Percentiles rank a stretch among this genome's conserved stretches.
Evolutionary conservation across 2,888 invertebrate species (phyloP).

Genomic region (Charanyca ferruginea): DNA sequence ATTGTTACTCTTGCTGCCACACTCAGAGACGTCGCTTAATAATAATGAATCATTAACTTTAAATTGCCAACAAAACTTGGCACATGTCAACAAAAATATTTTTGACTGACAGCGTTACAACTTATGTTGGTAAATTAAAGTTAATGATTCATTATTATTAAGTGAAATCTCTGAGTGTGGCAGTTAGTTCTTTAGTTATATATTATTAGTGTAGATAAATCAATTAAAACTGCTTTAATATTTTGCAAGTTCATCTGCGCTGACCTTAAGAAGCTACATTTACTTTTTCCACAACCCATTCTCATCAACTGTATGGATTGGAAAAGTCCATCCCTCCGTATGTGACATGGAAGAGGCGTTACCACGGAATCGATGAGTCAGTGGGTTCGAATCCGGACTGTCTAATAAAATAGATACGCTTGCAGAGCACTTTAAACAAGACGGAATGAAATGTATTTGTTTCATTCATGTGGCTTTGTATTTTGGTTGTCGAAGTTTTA

Average conservation of each 20-base stretch:
- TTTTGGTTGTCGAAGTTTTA: constrained; percentile 1
- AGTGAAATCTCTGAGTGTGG: too few species aligned
- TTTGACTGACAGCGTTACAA: too few species aligned
- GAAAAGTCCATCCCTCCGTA: constrained; percentile 58
- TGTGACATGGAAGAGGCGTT: constrained; percentile 70
- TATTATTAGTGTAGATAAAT: too few species aligned
- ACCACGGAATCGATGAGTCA: constrained; percentile 69
- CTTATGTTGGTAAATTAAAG: too few species aligned
- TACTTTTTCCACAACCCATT: constrained; percentile 54
- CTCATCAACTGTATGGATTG: constrained; percentile 59
- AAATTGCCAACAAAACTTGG: too few species aligned
- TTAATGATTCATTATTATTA: too few species aligned
- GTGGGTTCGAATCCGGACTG: constrained; percentile 67
- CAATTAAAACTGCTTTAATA: neutral
- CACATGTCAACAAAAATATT: too few species aligned
- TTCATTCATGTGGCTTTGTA: constrained; percentile 18
- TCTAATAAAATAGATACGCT: constrained; percentile 71
- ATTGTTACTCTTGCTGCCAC: too few species aligned
- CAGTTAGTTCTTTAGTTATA: too few species aligned
- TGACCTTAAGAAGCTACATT: neutral
- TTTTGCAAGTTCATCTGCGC: neutral
- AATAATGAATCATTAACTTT: too few species aligned
- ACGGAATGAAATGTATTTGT: constrained; percentile 31
- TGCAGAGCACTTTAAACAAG: constrained; percentile 52
- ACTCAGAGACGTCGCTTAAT: too few species aligned